Evolutionary conservation across 2,797 vertebrate species (phyloP).

Genomic region (Paedocypris micromegethes): DNA sequence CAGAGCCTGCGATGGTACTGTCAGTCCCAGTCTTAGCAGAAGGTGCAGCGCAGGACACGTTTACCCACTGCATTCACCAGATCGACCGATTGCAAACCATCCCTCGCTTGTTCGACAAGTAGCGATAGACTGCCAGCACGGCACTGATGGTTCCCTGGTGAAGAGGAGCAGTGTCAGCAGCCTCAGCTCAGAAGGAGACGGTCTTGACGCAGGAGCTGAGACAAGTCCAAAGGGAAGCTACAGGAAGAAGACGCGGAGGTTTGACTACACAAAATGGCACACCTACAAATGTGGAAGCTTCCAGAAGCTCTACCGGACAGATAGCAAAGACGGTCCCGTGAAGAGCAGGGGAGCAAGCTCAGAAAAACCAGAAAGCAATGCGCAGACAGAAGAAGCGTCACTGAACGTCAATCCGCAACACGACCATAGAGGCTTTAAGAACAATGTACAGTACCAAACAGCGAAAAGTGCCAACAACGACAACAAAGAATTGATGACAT

Average conservation of each 20-base stretch:
- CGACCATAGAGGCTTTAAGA: conserved; percentile 29
- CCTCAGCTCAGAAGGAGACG: conserved; percentile 58
- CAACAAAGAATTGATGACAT: conserved; percentile 30
- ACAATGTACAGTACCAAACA: conserved; percentile 3
- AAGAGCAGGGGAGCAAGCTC: conserved; percentile 53
- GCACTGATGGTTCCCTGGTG: conserved; percentile 58
- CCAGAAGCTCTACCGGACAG: conserved; percentile 81
- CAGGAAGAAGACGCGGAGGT: conserved; percentile 78
- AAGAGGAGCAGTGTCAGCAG: conserved; percentile 56
- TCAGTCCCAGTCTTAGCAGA: conserved; percentile 53
- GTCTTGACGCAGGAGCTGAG: conserved; percentile 55
- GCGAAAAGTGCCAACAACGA: conserved; percentile 37
- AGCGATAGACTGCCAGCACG: conserved; percentile 83
- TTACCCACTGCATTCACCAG: conserved; percentile 63
- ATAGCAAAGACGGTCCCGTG: conserved; percentile 52
- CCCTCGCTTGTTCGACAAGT: conserved; percentile 86
- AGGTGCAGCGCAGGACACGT: conserved; percentile 61
- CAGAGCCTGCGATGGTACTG: conserved; percentile 53
- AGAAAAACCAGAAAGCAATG: conserved; percentile 51
- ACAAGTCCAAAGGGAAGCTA: conserved; percentile 62
- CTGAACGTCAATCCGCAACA: conserved; percentile 25
- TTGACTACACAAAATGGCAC: conserved; percentile 94
- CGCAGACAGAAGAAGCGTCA: conserved; percentile 33
- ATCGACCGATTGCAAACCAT: conserved; percentile 74
- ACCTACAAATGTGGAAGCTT: conserved; percentile 91